Conservation (phyloP, 2,797 vertebrate species). For the Scyliorhinus canicula region DNA sequence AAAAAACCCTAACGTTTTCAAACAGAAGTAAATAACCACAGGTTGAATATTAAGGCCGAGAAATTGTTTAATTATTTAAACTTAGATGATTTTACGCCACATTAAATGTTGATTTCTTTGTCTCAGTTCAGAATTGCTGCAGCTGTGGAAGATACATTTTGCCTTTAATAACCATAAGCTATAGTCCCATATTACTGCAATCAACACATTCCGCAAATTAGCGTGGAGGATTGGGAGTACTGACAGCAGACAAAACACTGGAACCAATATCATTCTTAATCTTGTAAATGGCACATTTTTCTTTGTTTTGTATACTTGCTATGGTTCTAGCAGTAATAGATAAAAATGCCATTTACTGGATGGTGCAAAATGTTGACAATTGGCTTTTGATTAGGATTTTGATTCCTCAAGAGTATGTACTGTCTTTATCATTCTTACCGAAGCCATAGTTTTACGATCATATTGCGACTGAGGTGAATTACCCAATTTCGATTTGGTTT, state of each 20-base stretch:
- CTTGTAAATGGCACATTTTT: neutral
- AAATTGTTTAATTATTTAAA: neutral
- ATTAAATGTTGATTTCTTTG: neutral
- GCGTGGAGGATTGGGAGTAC: neutral
- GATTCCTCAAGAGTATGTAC: neutral
- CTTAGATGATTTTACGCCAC: neutral
- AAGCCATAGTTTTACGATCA: neutral
- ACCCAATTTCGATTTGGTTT: neutral
- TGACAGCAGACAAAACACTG: constrained; percentile 25
- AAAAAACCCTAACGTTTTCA: neutral
- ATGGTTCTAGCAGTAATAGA: neutral
- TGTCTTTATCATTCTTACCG: neutral
- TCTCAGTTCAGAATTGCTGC: neutral
- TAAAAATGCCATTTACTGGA: neutral
- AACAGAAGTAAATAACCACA: neutral
- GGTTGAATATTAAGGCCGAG: neutral
- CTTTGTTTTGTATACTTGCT: neutral
- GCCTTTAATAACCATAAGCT: too few relatives aligned
- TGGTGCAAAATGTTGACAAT: neutral
- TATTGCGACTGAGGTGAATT: neutral
- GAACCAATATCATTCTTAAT: constrained; percentile 3
- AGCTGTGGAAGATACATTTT: neutral
- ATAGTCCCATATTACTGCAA: neutral
- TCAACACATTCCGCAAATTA: too few relatives aligned
- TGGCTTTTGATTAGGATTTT: neutral